Conservation (phyloP, 2,113 vertebrate genomes). For the Condylura cristata region DNA sequence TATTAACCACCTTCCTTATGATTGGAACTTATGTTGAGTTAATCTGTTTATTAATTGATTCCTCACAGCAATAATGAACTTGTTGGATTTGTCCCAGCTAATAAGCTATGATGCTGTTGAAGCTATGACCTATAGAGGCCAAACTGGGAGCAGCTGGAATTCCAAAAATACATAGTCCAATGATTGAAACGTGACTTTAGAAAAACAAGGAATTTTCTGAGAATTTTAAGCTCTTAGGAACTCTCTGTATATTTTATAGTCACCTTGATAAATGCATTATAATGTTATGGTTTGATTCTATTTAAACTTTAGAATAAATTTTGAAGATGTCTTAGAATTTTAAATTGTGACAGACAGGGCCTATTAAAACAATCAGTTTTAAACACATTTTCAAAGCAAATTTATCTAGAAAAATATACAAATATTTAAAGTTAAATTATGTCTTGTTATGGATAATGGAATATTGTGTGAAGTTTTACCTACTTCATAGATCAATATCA, state of each 20-base stretch:
- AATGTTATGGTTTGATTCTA: not conserved
- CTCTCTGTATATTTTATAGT: not conserved
- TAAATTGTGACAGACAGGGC: not conserved
- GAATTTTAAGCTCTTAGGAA: not conserved
- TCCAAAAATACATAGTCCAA: not conserved
- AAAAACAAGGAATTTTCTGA: not conserved
- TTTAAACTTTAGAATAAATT: not conserved
- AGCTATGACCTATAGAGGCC: not conserved
- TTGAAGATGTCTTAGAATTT: not conserved
- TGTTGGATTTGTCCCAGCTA: not conserved
- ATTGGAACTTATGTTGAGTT: not conserved
- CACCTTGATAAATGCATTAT: not conserved
- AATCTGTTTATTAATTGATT: not conserved
- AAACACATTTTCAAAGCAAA: slow-evolving; percentile 56
- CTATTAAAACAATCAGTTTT: slow-evolving; percentile 25
- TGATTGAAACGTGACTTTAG: not conserved
- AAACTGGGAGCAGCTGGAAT: not conserved
- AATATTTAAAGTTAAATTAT: slow-evolving; percentile 71
- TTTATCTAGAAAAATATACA: slow-evolving; percentile 61
- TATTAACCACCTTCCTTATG: not conserved
- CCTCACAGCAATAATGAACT: not conserved
- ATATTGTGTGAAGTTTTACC: slow-evolving; percentile 63
- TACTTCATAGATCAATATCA: slow-evolving; percentile 48
- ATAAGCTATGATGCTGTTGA: not conserved
- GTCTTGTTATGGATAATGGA: slow-evolving; percentile 69